Conservation (phyloP, 2,797 vertebrate genomes). For the Enteromius radiatus region DNA sequence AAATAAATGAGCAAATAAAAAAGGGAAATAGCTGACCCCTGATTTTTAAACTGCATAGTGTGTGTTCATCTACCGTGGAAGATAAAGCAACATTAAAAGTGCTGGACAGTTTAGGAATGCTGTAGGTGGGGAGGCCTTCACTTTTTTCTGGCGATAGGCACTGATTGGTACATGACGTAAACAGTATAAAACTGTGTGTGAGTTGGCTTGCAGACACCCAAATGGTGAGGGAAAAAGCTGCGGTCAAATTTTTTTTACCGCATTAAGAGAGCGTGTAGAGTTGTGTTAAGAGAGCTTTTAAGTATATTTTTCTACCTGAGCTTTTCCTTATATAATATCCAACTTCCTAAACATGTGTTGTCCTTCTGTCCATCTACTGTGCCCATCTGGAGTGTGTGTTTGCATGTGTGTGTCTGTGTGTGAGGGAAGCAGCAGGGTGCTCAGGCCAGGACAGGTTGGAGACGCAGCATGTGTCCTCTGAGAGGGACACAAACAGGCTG, state of each 20-base stretch:
- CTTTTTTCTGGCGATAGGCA: constrained; percentile 42
- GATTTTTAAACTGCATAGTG: background rate
- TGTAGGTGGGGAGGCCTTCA: constrained; percentile 34
- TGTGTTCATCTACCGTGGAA: constrained; percentile 1
- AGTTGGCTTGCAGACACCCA: constrained; percentile 24
- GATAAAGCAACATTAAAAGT: constrained; percentile 13
- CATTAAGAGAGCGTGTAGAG: constrained; percentile 11
- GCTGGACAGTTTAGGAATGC: constrained; percentile 42
- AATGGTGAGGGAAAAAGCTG: background rate
- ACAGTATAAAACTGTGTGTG: constrained; percentile 19
- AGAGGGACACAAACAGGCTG: constrained; percentile 61
- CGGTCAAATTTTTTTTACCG: background rate
- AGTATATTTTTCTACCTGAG: constrained; percentile 55
- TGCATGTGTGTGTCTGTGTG: constrained; percentile 45
- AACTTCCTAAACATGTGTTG: constrained; percentile 66
- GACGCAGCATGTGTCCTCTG: constrained; percentile 43
- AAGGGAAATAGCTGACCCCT: background rate
- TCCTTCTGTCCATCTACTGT: constrained; percentile 66
- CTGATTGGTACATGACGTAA: constrained; percentile 39
- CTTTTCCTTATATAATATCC: constrained; percentile 51
- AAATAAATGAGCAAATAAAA: background rate
- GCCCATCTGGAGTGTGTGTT: constrained; percentile 62
- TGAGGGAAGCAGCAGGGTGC: constrained; percentile 40
- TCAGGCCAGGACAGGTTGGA: constrained; percentile 44
- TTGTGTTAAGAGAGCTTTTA: no score